These are phyloP conservation scores for Clavelina lepadiformis DNA, from an alignment of 23 tunicate species.

Conservation along the genomic window DNA sequence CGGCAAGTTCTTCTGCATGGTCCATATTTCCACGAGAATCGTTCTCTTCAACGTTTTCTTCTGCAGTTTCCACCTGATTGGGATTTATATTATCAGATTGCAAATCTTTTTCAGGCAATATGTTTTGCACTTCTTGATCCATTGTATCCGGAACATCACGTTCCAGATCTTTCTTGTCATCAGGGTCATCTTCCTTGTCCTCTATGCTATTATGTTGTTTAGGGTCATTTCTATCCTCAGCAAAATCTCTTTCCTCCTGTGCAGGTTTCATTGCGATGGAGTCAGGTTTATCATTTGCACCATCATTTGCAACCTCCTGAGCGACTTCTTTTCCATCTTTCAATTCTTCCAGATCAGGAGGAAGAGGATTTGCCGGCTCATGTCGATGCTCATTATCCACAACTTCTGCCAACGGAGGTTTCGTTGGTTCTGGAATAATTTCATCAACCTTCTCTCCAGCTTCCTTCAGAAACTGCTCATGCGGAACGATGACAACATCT, in stretches of 20 bases:
- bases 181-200: slow-evolving; percentile 7
- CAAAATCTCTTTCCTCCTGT: not conserved
- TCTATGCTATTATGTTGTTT: slow-evolving; percentile 6
- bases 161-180: not conserved
- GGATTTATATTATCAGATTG: not conserved
- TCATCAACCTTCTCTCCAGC: not conserved
- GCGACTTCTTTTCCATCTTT: slow-evolving; percentile 2
- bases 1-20: not conserved
- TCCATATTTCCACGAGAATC: too few relatives aligned
- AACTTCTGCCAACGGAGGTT: slow-evolving; percentile 57
- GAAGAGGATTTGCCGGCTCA: slow-evolving; percentile 86
- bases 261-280: too few relatives aligned
- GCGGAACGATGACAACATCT: not conserved
- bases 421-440: slow-evolving; percentile 9
- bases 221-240: slow-evolving; percentile 4
- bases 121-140: not conserved
- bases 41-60: not conserved
- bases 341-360: slow-evolving; percentile 13
- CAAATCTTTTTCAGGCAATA: too few relatives aligned
- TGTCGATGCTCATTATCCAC: slow-evolving; percentile 71
- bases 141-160: not conserved
- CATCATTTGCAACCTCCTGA: not conserved
- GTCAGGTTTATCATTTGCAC: too few relatives aligned
- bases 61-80: not conserved
- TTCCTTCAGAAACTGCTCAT: not conserved